Evolutionary conservation across 2,888 invertebrate genomes (phyloP), one percentile per base, ranked within the genome.

Genomic region (Thyatira batis): DNA sequence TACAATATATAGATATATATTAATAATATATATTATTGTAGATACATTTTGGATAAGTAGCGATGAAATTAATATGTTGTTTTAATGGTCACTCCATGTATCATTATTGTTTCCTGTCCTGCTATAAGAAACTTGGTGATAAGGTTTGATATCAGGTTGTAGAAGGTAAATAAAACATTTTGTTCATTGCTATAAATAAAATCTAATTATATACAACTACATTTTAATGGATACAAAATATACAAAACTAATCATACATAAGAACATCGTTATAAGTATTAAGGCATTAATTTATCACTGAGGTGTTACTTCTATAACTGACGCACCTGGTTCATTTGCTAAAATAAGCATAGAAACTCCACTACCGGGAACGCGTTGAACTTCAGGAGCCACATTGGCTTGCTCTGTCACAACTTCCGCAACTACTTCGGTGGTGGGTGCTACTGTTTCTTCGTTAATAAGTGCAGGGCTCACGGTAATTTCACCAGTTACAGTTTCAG

Each of bases 261-360:
- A 20, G 48, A 52, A 39, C 52, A 55, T 56, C 51, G 51, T 57
- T 51, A 61, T 54, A 53, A 33, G 59, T 57, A 60, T 55, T 33
- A 55, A 43, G 52, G 3, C 9, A 21, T 13, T 54, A 52, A 54
- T 39, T 28, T 45, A 50, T 80, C 60, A 80, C 64, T 89, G 89
- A 51, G 75, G 63, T 33, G 74, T 76, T 52, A 89, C 76, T 59
- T 89, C 87, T 53, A 90, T 67, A 13, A 90, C 69, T 13, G 80
- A 65, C 20, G 90, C 89, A 43, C 85, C 88, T 2, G 70, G 57
- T 69, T 89, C 89, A 17, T 63, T 64, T 11, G 82, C 78, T 33
- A 80, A 50, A 10, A 73, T 57, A 11, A 80, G 53, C 45, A 13
- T 33, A 33, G 33, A 13, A 8, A 5, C 11, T 6, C 13, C 17